Percentiles rank a stretch among this genome's conserved stretches.
phyloP scores from a whole-genome alignment of 2,888 invertebrate species.

The Nomada flava region DNA sequence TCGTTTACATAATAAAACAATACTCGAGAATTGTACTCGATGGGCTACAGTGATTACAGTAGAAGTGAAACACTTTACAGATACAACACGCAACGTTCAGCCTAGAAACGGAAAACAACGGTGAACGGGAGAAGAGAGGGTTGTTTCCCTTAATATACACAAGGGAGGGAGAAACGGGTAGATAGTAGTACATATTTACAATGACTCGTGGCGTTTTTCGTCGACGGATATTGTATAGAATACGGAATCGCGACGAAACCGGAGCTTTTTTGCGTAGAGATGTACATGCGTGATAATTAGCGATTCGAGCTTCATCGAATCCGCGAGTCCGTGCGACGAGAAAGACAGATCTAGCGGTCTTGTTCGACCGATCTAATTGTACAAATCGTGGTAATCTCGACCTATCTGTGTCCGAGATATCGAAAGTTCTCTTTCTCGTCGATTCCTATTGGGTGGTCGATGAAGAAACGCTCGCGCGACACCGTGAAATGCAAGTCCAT shows the following conservation, averaged over 20 bases:
- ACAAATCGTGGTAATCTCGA: not conserved
- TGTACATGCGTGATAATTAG: conserved; percentile 34
- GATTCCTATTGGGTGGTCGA: not conserved
- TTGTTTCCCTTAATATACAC: conserved; percentile 29
- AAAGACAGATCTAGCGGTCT: not conserved
- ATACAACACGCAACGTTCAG: conserved; percentile 62
- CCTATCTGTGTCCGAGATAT: not conserved
- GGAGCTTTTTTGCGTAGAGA: conserved; percentile 16
- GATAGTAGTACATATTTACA: conserved; percentile 62
- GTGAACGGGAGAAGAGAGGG: conserved; percentile 41
- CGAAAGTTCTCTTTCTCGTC: not conserved
- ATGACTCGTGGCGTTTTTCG: conserved; percentile 10
- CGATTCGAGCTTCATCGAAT: not conserved
- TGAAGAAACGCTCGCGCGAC: not conserved
- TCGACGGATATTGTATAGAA: conserved; percentile 3
- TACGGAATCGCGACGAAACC: conserved; percentile 45
- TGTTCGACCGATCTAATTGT: not conserved
- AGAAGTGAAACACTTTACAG: conserved; percentile 52
- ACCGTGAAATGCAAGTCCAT: conserved; percentile 32
- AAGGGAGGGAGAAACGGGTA: conserved; percentile 14
- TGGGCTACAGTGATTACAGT: conserved; percentile 56
- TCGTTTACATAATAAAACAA: conserved; percentile 59
- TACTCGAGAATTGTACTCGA: conserved; percentile 61
- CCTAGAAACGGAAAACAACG: conserved; percentile 59
- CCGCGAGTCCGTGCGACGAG: not conserved